Evolutionary conservation across 2,888 invertebrate genomes (phyloP).

Genomic region (Eupithecia insigniata): DNA sequence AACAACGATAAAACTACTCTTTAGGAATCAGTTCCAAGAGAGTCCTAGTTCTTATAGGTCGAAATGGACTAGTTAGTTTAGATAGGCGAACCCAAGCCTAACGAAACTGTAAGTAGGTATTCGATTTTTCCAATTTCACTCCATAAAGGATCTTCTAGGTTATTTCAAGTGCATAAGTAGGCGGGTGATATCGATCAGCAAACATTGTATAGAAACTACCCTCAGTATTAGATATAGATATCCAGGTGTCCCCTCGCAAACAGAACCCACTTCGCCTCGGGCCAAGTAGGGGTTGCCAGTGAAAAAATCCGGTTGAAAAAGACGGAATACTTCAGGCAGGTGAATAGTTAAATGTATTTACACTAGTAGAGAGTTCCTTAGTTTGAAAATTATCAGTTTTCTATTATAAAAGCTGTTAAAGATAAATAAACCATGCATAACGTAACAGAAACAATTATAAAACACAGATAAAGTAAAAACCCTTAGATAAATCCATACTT

Average conservation of each 20-base stretch:
- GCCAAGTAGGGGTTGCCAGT: slow-evolving; percentile 31
- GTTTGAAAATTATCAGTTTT: neutral
- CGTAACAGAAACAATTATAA: neutral
- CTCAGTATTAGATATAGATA: slow-evolving; percentile 46
- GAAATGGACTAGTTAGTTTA: too few relatives aligned
- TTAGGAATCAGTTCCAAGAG: too few relatives aligned
- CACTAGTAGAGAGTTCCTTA: neutral
- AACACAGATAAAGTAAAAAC: neutral
- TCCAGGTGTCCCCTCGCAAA: slow-evolving; percentile 80
- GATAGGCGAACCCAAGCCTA: neutral
- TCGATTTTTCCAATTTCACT: slow-evolving; percentile 11
- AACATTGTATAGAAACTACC: slow-evolving; percentile 47
- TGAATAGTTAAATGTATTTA: neutral
- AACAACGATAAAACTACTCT: too few relatives aligned
- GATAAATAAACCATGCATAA: neutral
- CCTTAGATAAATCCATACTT: neutral
- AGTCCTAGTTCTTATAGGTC: too few relatives aligned
- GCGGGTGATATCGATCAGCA: slow-evolving; percentile 45
- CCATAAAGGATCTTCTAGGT: slow-evolving; percentile 16
- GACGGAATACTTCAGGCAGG: neutral
- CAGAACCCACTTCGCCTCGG: slow-evolving; percentile 58
- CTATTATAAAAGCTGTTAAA: neutral
- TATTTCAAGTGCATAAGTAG: slow-evolving; percentile 24
- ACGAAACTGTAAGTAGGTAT: neutral
- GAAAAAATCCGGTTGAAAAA: neutral